A percentile compares a stretch with the other conserved stretches of the same genome.
These are phyloP conservation scores for Achlya flavicornis DNA, from an alignment of 2,888 invertebrate genomes.

Conservation along the genomic window DNA sequence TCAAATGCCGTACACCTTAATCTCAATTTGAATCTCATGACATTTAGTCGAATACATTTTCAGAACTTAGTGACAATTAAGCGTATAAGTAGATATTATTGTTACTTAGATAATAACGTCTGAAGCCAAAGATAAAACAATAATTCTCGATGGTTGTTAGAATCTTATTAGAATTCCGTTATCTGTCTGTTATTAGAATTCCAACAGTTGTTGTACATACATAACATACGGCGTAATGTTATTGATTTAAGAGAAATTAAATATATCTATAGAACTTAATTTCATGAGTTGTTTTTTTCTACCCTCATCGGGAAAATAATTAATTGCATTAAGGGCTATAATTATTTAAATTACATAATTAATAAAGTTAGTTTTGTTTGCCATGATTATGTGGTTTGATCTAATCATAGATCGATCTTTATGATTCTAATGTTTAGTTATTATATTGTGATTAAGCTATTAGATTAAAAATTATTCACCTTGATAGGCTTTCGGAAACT, in stretches of 20 bases:
- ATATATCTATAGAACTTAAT: slow-evolving; percentile 65
- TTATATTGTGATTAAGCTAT: too few relatives aligned
- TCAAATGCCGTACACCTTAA: neutral
- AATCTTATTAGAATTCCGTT: slow-evolving; percentile 32
- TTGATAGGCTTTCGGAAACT: too few relatives aligned
- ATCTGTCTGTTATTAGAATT: slow-evolving; percentile 32
- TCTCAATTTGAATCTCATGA: slow-evolving; percentile 13
- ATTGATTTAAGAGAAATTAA: slow-evolving; percentile 67
- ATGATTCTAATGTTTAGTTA: too few relatives aligned
- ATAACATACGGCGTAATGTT: slow-evolving; percentile 59
- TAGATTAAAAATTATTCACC: too few relatives aligned
- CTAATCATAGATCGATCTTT: too few relatives aligned
- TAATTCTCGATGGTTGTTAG: slow-evolving; percentile 25
- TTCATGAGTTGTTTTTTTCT: slow-evolving; percentile 38
- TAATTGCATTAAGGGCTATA: neutral
- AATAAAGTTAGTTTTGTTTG: too few relatives aligned
- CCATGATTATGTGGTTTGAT: too few relatives aligned
- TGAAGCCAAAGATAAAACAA: slow-evolving; percentile 13
- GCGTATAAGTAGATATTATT: neutral
- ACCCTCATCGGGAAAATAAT: neutral
- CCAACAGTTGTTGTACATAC: slow-evolving; percentile 69
- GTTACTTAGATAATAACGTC: neutral
- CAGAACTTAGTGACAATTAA: neutral
- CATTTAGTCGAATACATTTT: neutral
- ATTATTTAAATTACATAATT: too few relatives aligned